Percentiles rank a stretch among this genome's conserved stretches.
Evolutionary conservation across 2,113 vertebrate species (phyloP).

Genomic region (Amphiprion percula): DNA sequence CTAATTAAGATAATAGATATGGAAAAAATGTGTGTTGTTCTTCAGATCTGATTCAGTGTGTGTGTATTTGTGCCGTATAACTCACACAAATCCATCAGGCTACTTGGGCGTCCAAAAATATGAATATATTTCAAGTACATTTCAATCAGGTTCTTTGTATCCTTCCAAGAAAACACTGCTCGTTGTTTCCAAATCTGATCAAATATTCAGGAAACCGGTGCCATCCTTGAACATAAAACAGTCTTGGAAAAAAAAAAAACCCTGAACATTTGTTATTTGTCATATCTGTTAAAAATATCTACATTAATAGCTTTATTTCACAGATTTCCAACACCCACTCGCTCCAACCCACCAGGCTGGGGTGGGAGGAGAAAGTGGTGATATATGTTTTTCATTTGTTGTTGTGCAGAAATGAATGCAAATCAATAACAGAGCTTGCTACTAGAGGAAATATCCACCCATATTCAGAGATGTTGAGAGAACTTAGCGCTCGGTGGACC

Average conservation of each 20-base stretch:
- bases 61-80: neutral
- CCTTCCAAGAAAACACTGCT: slow-evolving; percentile 12
- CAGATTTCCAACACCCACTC: slow-evolving; percentile 41
- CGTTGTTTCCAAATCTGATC: slow-evolving; percentile 4
- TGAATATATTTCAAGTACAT: neutral
- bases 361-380: slow-evolving; percentile 58
- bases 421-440: slow-evolving; percentile 34
- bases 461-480: slow-evolving; percentile 6
- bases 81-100: neutral
- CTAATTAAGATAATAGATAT: too few relatives aligned
- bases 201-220: slow-evolving; percentile 17
- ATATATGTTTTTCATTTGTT: slow-evolving; percentile 53
- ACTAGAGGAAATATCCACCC: slow-evolving; percentile 22
- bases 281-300: slow-evolving; percentile 56
- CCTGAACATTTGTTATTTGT: slow-evolving; percentile 46
- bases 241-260: neutral
- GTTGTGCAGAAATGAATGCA: slow-evolving; percentile 37
- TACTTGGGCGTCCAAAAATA: neutral
- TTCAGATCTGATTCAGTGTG: neutral
- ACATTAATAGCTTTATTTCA: slow-evolving; percentile 47
- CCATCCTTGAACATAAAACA: slow-evolving; percentile 33
- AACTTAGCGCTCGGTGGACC: slow-evolving; percentile 4
- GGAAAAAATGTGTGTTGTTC: too few relatives aligned
- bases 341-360: slow-evolving; percentile 37
- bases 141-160: slow-evolving; percentile 13